Evolutionary conservation across 2,797 vertebrate genomes (phyloP), one percentile per base, ranked within the genome.

Genomic region (Phaenicophaeus curvirostris): DNA sequence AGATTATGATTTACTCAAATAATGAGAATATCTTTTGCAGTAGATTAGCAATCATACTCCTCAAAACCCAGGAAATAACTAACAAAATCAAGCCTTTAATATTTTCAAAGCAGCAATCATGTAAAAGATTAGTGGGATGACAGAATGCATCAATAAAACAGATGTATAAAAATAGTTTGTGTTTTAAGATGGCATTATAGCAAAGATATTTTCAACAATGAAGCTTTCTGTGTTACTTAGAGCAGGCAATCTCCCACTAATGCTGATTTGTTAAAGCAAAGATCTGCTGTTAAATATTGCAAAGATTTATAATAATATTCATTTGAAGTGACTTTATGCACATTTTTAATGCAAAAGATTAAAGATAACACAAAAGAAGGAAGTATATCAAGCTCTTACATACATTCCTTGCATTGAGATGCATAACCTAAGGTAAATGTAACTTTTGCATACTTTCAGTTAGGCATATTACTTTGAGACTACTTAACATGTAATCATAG

Each of bases 261-360:
- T 69, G 86, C 85, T 93, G 66, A 84, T 59, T 93, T 96, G 30
- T 68, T 83, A 96, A 96, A 82, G 13, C 23, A 92, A 82, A 65
- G 41, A 37, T 5, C 55, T 83, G 48, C 81, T 87, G 46, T 89
- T 95, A 73, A 68, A 91, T 86, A 72, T 93, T 94, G 41, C 50
- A 94, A 96, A 33, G 25, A 78, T 88, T 93, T 93, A 68, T 46
- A 66, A 41, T 9, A 30, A 92, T 89, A 91, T 93, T 55, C 78
- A 87, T 97, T 95, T 94, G 91, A 96, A 96, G 78, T 80, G 78
- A 42, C 63, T 78, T 75, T 59, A 42, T 84, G 61, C 53, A 86
- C 48, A 54, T 90, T 93, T 93, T 94, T 93, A 57, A 93, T 85
- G 71, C 66, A 78, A 46, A 59, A 83, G 37, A 91, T 67, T 88